phyloP scores from a whole-genome alignment of 2,113 vertebrate genomes.

The Sylvicapra grimmia region DNA sequence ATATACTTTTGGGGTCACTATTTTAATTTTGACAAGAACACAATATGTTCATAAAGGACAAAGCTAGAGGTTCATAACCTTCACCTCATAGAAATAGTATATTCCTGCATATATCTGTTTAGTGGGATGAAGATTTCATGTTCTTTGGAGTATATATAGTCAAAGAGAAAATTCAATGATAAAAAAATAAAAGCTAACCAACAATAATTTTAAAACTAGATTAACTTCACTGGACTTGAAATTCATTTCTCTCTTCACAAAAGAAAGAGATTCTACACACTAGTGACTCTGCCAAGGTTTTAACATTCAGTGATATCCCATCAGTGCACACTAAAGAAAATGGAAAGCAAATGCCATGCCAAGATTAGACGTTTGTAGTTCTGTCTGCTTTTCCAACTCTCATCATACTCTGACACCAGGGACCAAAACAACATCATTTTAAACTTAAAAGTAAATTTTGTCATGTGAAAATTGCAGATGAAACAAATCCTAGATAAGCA shows the following conservation, averaged over 20 bases:
- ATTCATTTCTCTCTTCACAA: constrained; percentile 18
- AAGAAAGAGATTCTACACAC: constrained; percentile 47
- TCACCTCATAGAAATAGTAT: not conserved
- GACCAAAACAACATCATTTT: constrained; percentile 75
- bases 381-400: constrained; percentile 68
- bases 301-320: constrained; percentile 73
- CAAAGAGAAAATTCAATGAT: constrained; percentile 37
- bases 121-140: not conserved
- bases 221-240: constrained; percentile 17
- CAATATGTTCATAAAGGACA: not conserved
- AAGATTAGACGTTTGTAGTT: constrained; percentile 73
- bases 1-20: too few species aligned
- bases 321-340: constrained; percentile 75
- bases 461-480: constrained; percentile 68
- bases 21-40: not conserved
- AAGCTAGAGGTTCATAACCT: not conserved
- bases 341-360: constrained; percentile 73
- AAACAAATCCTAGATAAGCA: constrained; percentile 67
- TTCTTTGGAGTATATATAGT: not conserved
- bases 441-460: constrained; percentile 75
- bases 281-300: constrained; percentile 68
- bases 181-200: constrained; percentile 57
- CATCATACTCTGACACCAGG: constrained; percentile 67
- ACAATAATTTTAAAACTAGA: constrained; percentile 46
- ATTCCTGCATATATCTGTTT: not conserved